Base-by-base conservation (phyloP, 2,888 invertebrate species). In the Rhorus exstirpatorius region DNA sequence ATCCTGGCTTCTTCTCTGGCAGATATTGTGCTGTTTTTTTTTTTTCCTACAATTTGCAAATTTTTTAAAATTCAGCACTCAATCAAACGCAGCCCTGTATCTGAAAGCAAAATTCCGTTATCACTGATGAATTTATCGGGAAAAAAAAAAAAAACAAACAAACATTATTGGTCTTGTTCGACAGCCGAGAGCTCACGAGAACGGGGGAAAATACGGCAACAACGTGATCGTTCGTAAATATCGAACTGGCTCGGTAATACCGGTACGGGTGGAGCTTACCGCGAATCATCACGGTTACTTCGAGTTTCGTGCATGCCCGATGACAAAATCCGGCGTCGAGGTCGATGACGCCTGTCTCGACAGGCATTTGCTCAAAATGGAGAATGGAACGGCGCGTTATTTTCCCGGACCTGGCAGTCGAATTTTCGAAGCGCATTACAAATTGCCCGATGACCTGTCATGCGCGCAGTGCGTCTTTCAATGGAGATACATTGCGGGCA, bases 251-350 rank as follows among this genome's bases (percentile, higher is more conserved):
- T 94, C 95, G 51, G 93, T 94, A 46, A 95, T 97, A 83, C 95
- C 95, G 10, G 95, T 97, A 75, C 95, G 96, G 82, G 95, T 98
- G 0, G 97, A 98, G 90, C 91, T 98, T n/a, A 98, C 98, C 0
- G 98, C 98, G 35, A 97, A 96, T 90, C 98, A 98, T 92, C 95
- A 95, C 90, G 98, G 98, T 1, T 97, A 95, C 93, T 98, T 98
- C 89, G 97, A 97, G 91, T 98, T 98, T 92, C 94, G 97, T 80
- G 90, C 97, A 2, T 98, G 98, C 90, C 95, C 97, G 1, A 95
- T 97, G 90, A 93, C 93, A 71, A 91, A 93, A 44, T 91, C 90
- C 0, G 94, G 95, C 35, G 95, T 94, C 87, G 95, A 94, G 38
- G 96, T 96, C 1, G 95, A 94, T 0, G 97, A 97, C 89, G 95